phyloP scores from a whole-genome alignment of 2,888 invertebrate species.

The Lasioglossum malachurum region DNA sequence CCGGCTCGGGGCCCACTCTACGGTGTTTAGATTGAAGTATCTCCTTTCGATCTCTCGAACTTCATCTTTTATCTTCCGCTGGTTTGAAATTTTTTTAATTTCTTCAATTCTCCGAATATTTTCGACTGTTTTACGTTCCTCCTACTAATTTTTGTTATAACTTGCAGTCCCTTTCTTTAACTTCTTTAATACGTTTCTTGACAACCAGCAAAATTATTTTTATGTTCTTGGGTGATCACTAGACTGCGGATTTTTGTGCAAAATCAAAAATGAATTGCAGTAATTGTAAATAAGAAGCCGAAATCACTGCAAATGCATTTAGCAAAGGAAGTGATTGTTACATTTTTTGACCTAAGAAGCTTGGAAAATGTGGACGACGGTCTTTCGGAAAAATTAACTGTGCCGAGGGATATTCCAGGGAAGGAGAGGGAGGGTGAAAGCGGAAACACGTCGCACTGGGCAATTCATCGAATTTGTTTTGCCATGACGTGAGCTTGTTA shows the following conservation, averaged over 20 bases:
- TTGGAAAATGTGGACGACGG: background rate
- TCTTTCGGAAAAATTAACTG: background rate
- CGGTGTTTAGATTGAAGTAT: background rate
- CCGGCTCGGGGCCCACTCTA: background rate
- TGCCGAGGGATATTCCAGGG: background rate
- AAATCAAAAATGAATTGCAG: no score
- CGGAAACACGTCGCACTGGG: background rate
- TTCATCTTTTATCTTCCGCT: no score
- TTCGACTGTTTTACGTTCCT: no score
- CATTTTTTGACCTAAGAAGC: background rate
- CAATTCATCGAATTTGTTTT: slow-evolving; percentile 39
- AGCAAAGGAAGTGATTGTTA: background rate
- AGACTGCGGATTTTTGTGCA: no score
- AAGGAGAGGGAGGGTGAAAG: background rate
- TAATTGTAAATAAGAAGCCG: background rate
- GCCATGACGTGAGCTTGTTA: slow-evolving; percentile 1
- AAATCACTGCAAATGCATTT: background rate
- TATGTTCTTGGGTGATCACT: no score
- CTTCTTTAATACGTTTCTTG: no score
- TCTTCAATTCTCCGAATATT: no score
- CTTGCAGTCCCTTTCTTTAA: no score
- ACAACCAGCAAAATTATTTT: no score
- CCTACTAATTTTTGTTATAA: no score
- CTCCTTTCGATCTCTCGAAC: background rate
- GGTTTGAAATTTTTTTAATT: no score